Percentiles rank a stretch among this genome's conserved stretches.
Evolutionary conservation across 92 coral and sea anemone genomes (phyloP).

Genomic region (Epizoanthus stellaris): DNA sequence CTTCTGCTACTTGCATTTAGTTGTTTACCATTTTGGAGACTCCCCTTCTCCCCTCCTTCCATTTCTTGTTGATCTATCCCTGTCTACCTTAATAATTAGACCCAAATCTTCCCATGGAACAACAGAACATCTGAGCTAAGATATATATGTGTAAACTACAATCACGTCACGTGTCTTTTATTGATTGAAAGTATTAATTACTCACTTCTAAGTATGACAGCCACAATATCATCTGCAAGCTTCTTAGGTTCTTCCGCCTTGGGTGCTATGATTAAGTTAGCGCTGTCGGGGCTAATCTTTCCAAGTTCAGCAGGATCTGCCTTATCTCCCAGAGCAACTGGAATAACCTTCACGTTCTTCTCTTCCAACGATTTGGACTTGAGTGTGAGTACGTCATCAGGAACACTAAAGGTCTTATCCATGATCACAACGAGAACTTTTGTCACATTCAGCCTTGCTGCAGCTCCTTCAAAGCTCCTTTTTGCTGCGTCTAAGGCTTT

Average conservation of each 20-base stretch:
- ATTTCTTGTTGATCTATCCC: too few species aligned
- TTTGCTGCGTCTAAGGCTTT: conserved; percentile 78
- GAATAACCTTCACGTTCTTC: conserved; percentile 60
- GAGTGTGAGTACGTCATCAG: conserved; percentile 7
- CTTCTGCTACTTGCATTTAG: too few species aligned
- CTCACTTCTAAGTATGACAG: conserved; percentile 67
- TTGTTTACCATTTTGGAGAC: too few species aligned
- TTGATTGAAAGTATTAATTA: too few species aligned
- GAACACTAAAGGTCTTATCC: conserved; percentile 38
- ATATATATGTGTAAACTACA: too few species aligned
- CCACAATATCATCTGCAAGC: conserved; percentile 75
- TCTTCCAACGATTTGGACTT: conserved; percentile 32
- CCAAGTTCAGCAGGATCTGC: conserved; percentile 77
- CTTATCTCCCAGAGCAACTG: conserved; percentile 88
- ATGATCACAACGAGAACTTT: conserved; percentile 70
- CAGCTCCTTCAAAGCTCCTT: conserved; percentile 72
- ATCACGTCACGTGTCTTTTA: too few species aligned
- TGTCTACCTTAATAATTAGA: too few species aligned
- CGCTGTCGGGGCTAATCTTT: conserved; percentile 65
- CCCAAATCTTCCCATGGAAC: too few species aligned
- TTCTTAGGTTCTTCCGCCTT: conserved; percentile 71
- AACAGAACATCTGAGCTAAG: too few species aligned
- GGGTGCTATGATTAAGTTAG: conserved; percentile 60
- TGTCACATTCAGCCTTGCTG: conserved; percentile 64
- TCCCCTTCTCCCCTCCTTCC: too few species aligned